Evolutionary conservation across 1,140 invertebrate genomes (phyloP), one percentile per base, ranked within the genome.

Genomic region (Formica exsecta): DNA sequence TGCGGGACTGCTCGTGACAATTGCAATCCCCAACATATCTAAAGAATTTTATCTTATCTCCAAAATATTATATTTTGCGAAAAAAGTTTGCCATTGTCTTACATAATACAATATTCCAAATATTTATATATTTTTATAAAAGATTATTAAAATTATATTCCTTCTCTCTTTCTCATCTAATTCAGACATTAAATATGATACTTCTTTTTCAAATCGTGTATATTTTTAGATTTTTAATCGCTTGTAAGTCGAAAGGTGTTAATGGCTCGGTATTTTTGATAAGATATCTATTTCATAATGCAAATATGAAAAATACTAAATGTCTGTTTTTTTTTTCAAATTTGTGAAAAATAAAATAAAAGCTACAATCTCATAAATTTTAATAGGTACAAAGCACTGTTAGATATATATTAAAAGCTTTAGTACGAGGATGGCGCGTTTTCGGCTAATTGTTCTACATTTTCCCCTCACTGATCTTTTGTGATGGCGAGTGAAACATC

Each of bases 41-140:
- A 74, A 73, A 74, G 51, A 73, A 7, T 61, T 16, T 36, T 9
- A 57, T 61, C 13, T 71, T 1, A 41, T 61, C 7, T 71, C 1
- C n/a, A 61, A 81, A 81, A 71, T 41, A 19, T 44, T 65, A 71
- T 41, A 19, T 44, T 48, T 77, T 48, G 6, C 19, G 19, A 41
- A 65, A 36, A 32, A 29, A 44, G 7, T 62, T 32, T 44, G n/a
- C 25, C 16, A 16, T 61, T 61, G 19, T 65, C 3, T 64, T 64
- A 6, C 5, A 19, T 51, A 6, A 19, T 19, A 74, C 9, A 5
- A 41, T 32, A 13, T 44, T 25, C 19, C 41, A 64, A 76, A 76
- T 29, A 62, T 44, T 44, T 44, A 22, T 74, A 51, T 9, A 41
- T 11, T 3, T 51, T 44, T 36, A 65, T 65, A 32, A 77, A 65